Percentiles rank a stretch among this genome's conserved stretches.
Conservation (phyloP, 1,140 invertebrate genomes). For the Drosophila mojavensis region DNA sequence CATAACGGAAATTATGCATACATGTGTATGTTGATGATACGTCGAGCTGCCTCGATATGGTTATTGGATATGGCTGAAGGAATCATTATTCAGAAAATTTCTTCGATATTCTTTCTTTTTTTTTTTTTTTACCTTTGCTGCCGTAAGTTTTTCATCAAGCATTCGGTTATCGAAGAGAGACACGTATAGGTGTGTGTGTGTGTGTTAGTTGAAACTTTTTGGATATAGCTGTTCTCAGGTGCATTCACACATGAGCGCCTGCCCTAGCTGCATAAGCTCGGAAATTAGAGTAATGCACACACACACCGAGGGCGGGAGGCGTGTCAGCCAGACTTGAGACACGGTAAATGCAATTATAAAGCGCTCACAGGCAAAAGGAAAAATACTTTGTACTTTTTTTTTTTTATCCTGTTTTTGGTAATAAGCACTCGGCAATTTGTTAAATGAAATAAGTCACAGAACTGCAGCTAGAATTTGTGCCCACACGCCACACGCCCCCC, state of each 20-base stretch:
- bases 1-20: conserved; percentile 76
- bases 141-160: conserved; percentile 17
- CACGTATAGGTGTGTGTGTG: too few relatives aligned
- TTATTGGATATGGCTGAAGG: conserved; percentile 41
- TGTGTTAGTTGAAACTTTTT: conserved; percentile 43
- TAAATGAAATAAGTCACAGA: conserved; percentile 65
- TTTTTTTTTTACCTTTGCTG: neutral
- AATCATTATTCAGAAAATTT: neutral
- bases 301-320: neutral
- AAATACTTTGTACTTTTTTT: conserved; percentile 9
- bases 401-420: conserved; percentile 22
- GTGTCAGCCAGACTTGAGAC: conserved; percentile 28
- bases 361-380: conserved; percentile 48
- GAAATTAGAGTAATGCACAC: conserved; percentile 43
- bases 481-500: neutral
- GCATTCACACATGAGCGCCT: conserved; percentile 74
- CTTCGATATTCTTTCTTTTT: neutral
- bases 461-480: conserved; percentile 23
- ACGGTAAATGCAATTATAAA: conserved; percentile 74
- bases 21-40: conserved; percentile 69
- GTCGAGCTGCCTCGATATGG: conserved; percentile 39
- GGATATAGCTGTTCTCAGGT: conserved; percentile 59
- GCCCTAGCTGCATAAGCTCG: conserved; percentile 28
- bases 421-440: conserved; percentile 72
- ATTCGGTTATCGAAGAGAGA: conserved; percentile 14